Evolutionary conservation across 1,140 invertebrate species (phyloP), one percentile per base, ranked within the genome.

Genomic region (Diabrotica undecimpunctata): DNA sequence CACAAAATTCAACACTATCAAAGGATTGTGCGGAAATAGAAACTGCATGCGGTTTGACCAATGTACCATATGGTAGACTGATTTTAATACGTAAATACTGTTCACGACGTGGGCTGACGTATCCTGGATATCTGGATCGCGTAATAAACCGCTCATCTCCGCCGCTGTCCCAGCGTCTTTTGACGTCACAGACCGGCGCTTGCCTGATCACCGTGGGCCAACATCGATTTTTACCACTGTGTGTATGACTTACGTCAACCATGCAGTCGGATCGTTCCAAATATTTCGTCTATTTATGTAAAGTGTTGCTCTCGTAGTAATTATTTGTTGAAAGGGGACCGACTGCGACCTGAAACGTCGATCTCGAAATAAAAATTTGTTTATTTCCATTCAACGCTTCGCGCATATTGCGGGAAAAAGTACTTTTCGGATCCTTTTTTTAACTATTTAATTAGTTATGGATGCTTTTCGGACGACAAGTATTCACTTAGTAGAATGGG

Each of bases 171-270:
- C 52, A 58, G 63, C 60, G 59, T 65, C 67, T 25, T 13, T 50
- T 65, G 64, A 65, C 63, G 63, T 66, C 63, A 66, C 64, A 41
- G 13, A 37, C 38, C 60, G 54, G 67, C 67, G 67, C 67, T 66
- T 68, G 67, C 67, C 39, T 60, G 63, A 66, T 62, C 12, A 39
- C 64, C 63, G 64, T 51, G 58, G 66, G 35, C 59, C 36, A 57
- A 56, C 57, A 68, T 68, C 61, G 66, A 68, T 68, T 68, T 67
- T 67, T 53, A 51, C 66, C 55, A 68, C 62, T 68, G 66, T 65
- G 62, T 65, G 62, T 68, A 60, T 58, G 66, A 68, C 62, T 65
- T 68, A 68, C 62, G 63, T 68, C 66, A 68, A 65, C 62, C 66
- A 68, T 68, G 66, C 66, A 68, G 62, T 68, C 66, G 58, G 41